phyloP scores from a whole-genome alignment of 1,140 invertebrate species.

The Melipona quadrifasciata region DNA sequence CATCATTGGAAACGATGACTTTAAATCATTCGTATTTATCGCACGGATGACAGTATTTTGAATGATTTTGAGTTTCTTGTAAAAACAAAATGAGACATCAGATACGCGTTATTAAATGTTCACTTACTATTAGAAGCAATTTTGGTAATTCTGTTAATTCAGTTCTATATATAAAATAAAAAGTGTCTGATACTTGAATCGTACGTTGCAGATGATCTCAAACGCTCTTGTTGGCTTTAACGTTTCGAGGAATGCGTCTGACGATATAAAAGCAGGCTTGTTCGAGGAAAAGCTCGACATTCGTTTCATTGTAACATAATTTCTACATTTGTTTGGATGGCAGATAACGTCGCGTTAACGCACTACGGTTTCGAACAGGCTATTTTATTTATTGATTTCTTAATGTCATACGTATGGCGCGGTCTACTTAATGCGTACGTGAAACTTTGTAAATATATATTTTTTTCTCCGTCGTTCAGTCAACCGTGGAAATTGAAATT shows the following conservation, averaged over 20 bases:
- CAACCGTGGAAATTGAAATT: background rate
- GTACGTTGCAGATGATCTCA: too few relatives aligned
- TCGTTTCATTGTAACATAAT: background rate
- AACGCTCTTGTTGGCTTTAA: background rate
- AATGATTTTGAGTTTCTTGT: background rate
- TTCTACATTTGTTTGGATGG: background rate
- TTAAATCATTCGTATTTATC: background rate
- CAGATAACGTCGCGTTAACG: conserved; percentile 5
- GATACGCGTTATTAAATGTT: background rate
- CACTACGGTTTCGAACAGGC: background rate
- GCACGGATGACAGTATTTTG: background rate
- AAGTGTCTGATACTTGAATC: background rate
- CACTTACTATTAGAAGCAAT: background rate
- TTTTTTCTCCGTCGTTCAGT: too few relatives aligned
- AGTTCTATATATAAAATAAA: background rate
- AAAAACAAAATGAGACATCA: background rate
- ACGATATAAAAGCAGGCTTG: background rate
- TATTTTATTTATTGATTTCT: conserved; percentile 50
- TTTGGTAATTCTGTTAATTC: background rate
- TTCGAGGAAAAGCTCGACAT: too few relatives aligned
- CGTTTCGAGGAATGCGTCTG: background rate
- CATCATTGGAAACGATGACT: background rate
- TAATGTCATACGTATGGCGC: conserved; percentile 36
- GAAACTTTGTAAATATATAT: background rate
- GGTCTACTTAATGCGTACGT: conserved; percentile 6